Conservation (phyloP, 2,113 vertebrate genomes). For the Otus sunia region DNA sequence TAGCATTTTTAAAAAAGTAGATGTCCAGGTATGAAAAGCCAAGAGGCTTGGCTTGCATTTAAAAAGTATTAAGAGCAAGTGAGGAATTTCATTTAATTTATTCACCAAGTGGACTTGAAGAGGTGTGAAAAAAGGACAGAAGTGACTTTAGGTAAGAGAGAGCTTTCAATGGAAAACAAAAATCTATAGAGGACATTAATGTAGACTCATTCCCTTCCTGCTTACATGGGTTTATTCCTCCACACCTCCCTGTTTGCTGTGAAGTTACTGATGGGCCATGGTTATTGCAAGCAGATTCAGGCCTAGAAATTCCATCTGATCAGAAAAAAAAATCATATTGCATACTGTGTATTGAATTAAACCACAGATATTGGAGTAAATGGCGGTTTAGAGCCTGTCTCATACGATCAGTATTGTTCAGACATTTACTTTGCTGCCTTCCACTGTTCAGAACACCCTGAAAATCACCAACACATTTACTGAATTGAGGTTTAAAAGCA, state of each 20-base stretch:
- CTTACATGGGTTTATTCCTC: neutral
- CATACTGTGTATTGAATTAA: neutral
- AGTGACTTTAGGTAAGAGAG: neutral
- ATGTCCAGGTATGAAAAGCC: slow-evolving; percentile 3
- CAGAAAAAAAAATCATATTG: neutral
- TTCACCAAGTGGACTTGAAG: slow-evolving; percentile 1
- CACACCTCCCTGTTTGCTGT: neutral
- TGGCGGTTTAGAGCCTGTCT: neutral
- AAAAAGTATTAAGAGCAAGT: neutral
- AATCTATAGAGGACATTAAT: neutral
- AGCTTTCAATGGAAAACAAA: neutral
- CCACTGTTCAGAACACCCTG: neutral
- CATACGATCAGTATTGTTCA: neutral
- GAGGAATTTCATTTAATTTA: slow-evolving; percentile 28
- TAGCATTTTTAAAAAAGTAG: neutral
- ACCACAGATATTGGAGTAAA: neutral
- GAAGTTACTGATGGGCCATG: neutral
- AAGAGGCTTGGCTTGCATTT: slow-evolving; percentile 36
- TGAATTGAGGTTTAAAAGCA: slow-evolving; percentile 12
- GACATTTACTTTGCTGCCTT: neutral
- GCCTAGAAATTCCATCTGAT: neutral
- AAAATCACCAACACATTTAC: slow-evolving; percentile 7
- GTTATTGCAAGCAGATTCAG: neutral
- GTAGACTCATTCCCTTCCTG: neutral
- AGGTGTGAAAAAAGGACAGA: neutral